These are phyloP conservation scores for Cephus pulcher DNA, from an alignment of 2,888 invertebrate genomes.

Conservation along the genomic window DNA sequence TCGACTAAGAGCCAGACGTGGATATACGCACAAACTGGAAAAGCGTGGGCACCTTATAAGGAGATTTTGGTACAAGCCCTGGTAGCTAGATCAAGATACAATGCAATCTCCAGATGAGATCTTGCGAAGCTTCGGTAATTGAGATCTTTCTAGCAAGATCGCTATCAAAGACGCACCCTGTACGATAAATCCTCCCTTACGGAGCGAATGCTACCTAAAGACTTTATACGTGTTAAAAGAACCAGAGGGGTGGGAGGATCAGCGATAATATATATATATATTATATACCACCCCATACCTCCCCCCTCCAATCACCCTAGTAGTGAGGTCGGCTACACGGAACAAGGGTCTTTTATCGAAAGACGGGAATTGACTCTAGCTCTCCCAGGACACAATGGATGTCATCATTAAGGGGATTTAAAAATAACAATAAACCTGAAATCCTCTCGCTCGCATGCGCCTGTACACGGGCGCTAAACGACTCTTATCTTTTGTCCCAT, in stretches of 20 bases:
- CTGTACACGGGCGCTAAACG: constrained; percentile 4
- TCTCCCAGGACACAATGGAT: constrained; percentile 1
- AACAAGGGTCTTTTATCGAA: not conserved
- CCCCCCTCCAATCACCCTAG: no score
- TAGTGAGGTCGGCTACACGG: no score
- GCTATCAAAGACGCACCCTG: constrained; percentile 1
- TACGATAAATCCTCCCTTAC: not conserved
- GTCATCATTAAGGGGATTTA: constrained; percentile 11
- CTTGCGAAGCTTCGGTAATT: not conserved
- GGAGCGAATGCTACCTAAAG: not conserved
- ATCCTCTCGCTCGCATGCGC: constrained; percentile 1
- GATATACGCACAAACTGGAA: not conserved
- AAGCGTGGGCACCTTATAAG: not conserved
- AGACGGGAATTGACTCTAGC: constrained; percentile 6
- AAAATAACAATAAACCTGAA: constrained; percentile 8
- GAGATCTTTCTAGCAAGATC: not conserved
- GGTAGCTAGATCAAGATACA: not conserved
- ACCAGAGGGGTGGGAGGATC: no score
- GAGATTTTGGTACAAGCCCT: not conserved
- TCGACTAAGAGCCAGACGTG: not conserved
- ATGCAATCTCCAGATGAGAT: not conserved
- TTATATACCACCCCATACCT: not conserved
- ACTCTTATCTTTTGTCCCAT: constrained; percentile 5
- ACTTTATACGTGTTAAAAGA: not conserved
- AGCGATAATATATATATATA: no score